These are phyloP conservation scores for Drosophila flavopinicola DNA, from an alignment of 2,888 invertebrate genomes.

Conservation along the genomic window DNA sequence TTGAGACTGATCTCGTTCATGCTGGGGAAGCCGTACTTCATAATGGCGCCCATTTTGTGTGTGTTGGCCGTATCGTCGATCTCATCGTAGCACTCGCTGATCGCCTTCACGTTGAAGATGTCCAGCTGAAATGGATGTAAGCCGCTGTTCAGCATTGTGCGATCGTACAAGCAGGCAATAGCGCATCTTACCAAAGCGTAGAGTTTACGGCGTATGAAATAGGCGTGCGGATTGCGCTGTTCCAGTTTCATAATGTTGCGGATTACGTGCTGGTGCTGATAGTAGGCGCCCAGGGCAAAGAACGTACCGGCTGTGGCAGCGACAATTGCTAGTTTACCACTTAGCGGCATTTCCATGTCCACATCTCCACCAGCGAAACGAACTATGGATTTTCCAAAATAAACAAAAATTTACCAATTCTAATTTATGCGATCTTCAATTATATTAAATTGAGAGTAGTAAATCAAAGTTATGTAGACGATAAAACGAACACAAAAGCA, in stretches of 20 bases:
- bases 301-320: constrained; percentile 70
- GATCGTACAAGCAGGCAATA: constrained; percentile 3
- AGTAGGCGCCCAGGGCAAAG: constrained; percentile 71
- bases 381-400: constrained; percentile 18
- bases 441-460: constrained; percentile 8
- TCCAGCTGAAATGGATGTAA: constrained; percentile 36
- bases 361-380: constrained; percentile 12
- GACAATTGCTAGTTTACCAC: constrained; percentile 56
- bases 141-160: constrained; percentile 1
- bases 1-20: constrained; percentile 68
- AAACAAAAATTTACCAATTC: constrained; percentile 18
- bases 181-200: constrained; percentile 52
- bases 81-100: constrained; percentile 3
- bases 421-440: constrained; percentile 2
- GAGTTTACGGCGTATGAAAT: constrained; percentile 65
- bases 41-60: constrained; percentile 54
- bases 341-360: constrained; percentile 43
- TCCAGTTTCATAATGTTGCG: constrained; percentile 61
- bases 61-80: constrained; percentile 14
- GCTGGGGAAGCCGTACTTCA: constrained; percentile 73
- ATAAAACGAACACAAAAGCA: not conserved
- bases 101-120: constrained; percentile 38
- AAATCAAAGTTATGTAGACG: constrained; percentile 15
- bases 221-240: constrained; percentile 65
- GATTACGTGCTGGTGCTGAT: constrained; percentile 67